Conservation (phyloP, 1,140 invertebrate species). For the Drosophila arawakana region DNA sequence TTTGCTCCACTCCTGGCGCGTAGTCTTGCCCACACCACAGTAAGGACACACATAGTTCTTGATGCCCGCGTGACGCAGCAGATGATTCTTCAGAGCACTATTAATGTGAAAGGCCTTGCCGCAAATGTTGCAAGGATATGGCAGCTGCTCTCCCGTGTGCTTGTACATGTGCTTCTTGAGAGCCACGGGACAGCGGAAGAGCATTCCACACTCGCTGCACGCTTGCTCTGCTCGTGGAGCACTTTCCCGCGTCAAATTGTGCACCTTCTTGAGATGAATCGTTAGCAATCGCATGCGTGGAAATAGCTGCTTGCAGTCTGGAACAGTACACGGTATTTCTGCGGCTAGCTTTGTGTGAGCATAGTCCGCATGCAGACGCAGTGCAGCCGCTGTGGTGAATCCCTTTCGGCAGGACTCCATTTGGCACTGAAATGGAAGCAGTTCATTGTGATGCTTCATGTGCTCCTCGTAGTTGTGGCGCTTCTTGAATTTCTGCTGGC, state of each 20-base stretch:
- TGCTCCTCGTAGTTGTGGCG: constrained; percentile 69
- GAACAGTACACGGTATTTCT: constrained; percentile 65
- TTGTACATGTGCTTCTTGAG: constrained; percentile 86
- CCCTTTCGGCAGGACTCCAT: constrained; percentile 67
- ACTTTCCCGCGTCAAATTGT: constrained; percentile 60
- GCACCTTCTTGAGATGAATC: constrained; percentile 78
- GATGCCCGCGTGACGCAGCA: constrained; percentile 78
- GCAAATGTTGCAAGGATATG: constrained; percentile 86
- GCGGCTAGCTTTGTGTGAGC: constrained; percentile 62
- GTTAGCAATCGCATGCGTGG: constrained; percentile 72
- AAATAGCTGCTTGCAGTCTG: constrained; percentile 65
- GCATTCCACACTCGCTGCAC: constrained; percentile 69
- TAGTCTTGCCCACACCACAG: constrained; percentile 81
- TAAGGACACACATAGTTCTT: constrained; percentile 82
- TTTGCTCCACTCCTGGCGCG: constrained; percentile 78
- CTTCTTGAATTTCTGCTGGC: constrained; percentile 77
- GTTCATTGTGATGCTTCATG: constrained; percentile 78
- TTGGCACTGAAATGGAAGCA: constrained; percentile 71
- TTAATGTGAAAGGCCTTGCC: constrained; percentile 83
- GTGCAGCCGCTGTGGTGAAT: constrained; percentile 72
- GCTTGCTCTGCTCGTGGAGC: constrained; percentile 55
- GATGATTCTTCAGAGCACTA: constrained; percentile 74
- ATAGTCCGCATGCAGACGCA: constrained; percentile 76
- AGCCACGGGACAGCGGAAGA: constrained; percentile 74
- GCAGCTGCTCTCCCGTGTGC: constrained; percentile 86